Evolutionary conservation across 2,113 vertebrate genomes (phyloP).

Genomic region (Ariopsis seemanni): DNA sequence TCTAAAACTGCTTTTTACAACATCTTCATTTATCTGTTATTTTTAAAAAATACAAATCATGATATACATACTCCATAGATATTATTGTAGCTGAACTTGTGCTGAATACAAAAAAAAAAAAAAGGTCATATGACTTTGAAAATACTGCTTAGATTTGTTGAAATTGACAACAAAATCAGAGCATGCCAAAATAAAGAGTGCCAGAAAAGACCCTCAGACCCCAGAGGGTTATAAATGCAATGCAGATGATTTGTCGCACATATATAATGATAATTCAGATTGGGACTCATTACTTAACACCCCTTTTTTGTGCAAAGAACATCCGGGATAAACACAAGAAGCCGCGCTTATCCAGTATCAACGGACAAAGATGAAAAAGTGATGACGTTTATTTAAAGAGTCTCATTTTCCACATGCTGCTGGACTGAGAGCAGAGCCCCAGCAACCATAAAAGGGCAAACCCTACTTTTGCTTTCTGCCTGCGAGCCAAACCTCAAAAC

Average conservation of each 20-base stretch:
- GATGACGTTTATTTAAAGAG: neutral
- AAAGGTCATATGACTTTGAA: too few species aligned
- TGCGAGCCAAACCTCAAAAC: constrained; percentile 25
- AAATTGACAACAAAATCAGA: too few species aligned
- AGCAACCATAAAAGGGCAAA: constrained; percentile 52
- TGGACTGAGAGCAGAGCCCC: constrained; percentile 5
- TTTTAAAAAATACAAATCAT: too few species aligned
- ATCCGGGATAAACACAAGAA: neutral
- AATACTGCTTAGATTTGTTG: too few species aligned
- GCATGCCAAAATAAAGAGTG: too few species aligned
- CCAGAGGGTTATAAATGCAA: neutral
- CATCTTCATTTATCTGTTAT: too few species aligned
- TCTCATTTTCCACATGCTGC: constrained; percentile 15
- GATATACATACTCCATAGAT: too few species aligned
- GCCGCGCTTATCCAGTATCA: neutral
- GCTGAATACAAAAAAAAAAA: too few species aligned
- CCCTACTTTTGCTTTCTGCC: constrained; percentile 28
- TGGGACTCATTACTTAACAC: neutral
- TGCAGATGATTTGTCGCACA: neutral
- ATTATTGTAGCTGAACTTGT: too few species aligned
- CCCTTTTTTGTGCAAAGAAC: neutral
- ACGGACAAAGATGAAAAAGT: neutral
- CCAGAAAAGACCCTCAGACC: too few species aligned
- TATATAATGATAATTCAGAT: neutral
- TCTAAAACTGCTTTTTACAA: too few species aligned